These are phyloP conservation scores for Neria commutata DNA, from an alignment of 2,888 invertebrate genomes.

Conservation along the genomic window DNA sequence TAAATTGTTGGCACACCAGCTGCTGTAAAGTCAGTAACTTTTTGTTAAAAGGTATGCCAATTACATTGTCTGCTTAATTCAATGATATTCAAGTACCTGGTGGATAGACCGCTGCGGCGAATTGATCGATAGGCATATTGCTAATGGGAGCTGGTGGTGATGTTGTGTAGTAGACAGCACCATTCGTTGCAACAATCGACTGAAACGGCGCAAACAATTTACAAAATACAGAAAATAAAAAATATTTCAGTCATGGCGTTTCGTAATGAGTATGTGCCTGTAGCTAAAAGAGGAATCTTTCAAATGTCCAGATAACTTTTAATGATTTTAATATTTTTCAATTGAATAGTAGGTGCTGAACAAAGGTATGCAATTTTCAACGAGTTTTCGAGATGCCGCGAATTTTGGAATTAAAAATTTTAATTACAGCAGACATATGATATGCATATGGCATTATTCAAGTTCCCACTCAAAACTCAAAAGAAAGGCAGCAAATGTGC, in stretches of 20 bases:
- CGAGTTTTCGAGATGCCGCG: no score
- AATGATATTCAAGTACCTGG: conserved; percentile 51
- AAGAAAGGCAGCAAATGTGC: no score
- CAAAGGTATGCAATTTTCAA: no score
- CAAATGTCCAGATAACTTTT: no score
- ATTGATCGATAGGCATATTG: conserved; percentile 63
- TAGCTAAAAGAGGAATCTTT: no score
- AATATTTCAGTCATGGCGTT: background rate
- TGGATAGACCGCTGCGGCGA: conserved; percentile 62
- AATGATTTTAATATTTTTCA: no score
- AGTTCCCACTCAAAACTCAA: no score
- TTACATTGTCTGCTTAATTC: conserved; percentile 20
- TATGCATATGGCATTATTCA: no score
- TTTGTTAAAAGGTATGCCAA: conserved; percentile 24
- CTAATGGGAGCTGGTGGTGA: conserved; percentile 63
- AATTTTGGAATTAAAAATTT: no score
- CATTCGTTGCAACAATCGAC: conserved; percentile 62
- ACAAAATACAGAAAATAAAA: background rate
- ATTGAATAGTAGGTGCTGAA: no score
- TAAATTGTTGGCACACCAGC: conserved; percentile 63
- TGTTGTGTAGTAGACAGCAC: conserved; percentile 63
- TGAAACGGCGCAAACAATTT: conserved; percentile 41
- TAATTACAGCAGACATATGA: no score
- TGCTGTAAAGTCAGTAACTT: conserved; percentile 58
- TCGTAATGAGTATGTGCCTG: no score